Evolutionary conservation across 2,797 vertebrate species (phyloP).

Genomic region (Champsocephalus gunnari): DNA sequence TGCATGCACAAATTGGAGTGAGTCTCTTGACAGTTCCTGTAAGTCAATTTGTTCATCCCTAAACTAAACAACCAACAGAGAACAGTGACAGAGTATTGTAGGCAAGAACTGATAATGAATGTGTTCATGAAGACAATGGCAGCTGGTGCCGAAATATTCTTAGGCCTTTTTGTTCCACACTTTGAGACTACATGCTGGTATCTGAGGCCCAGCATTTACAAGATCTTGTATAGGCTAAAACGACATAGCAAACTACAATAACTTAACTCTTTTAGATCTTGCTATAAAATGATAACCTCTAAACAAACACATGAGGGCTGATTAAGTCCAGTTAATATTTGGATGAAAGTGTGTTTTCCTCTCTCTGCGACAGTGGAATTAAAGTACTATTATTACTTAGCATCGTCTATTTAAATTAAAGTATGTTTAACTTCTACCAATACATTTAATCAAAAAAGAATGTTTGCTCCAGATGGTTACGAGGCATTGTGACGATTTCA

Average conservation of each 20-base stretch:
- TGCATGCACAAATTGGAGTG: background rate
- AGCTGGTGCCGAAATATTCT: constrained; percentile 15
- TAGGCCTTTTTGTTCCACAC: constrained; percentile 4
- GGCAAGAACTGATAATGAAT: background rate
- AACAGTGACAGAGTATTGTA: background rate
- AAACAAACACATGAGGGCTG: background rate
- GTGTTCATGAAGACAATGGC: constrained; percentile 21
- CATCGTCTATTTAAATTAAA: background rate
- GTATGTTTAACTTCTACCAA: background rate
- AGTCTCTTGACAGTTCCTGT: background rate
- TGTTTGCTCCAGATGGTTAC: background rate
- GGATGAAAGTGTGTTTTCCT: background rate
- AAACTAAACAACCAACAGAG: background rate
- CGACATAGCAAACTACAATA: background rate
- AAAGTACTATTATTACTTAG: background rate
- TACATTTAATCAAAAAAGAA: background rate
- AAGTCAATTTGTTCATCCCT: background rate
- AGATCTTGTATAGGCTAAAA: background rate
- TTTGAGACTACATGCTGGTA: background rate
- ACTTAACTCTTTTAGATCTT: background rate
- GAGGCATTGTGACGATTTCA: background rate
- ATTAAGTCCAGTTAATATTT: background rate
- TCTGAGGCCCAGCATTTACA: background rate
- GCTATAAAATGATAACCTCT: background rate
- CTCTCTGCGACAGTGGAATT: background rate